Evolutionary conservation across 2,888 invertebrate species (phyloP).

Genomic region (Parapristionchus giblindavisi): DNA sequence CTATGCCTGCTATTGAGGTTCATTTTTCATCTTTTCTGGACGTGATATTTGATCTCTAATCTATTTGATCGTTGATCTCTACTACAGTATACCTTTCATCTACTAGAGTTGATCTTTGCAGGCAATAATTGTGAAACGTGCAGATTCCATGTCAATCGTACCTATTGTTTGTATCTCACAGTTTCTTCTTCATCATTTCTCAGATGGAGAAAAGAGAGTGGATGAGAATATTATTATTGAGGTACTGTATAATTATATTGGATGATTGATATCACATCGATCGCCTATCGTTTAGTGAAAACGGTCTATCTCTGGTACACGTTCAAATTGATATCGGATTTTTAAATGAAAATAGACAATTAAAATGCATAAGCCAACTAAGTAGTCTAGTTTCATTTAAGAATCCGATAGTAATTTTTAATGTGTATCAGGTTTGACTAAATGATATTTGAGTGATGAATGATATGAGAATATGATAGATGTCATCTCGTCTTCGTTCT

Average conservation of each 20-base stretch:
- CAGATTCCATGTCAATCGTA: conserved; percentile 4
- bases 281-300: neutral
- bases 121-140: neutral
- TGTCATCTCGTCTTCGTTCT: neutral
- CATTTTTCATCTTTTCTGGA: no score
- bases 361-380: no score
- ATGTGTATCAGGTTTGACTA: no score
- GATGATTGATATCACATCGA: neutral
- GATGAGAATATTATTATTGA: neutral
- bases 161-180: conserved; percentile 19
- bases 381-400: no score
- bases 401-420: no score
- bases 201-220: conserved; percentile 4
- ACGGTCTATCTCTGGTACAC: no score
- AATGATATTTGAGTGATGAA: neutral
- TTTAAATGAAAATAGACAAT: neutral
- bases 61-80: no score
- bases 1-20: conserved; percentile 33
- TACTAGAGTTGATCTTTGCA: no score
- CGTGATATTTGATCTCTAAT: no score
- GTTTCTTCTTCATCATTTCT: conserved; percentile 29
- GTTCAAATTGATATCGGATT: neutral
- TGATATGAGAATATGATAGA: neutral
- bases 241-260: neutral
- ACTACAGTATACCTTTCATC: no score